Base-by-base conservation (phyloP, 2,113 vertebrate genomes). In the Spea bombifrons region DNA sequence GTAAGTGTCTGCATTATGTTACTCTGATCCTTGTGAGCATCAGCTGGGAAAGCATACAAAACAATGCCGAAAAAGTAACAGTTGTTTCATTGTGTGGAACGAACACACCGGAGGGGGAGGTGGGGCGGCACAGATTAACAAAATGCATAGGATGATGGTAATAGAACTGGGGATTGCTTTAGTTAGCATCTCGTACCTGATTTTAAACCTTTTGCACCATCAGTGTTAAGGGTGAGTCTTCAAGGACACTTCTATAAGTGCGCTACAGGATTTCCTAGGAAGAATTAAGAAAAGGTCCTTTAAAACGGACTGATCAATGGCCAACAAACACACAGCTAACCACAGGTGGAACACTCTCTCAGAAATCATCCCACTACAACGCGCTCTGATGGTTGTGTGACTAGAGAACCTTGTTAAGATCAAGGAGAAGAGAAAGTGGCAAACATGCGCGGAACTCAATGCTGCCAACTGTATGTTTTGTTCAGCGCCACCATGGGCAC, bases 1-100 rank as follows among this genome's bases (percentile, higher is more conserved):
- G 97, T 99, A 98, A 99, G 95, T 99, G 97, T 99, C 98, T 99
- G 94, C 97, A 99, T 99, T 96, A 99, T 96, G 97, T 98, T 96
- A 96, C 94, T 96, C 96, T 95, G 94, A 95, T 96, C 92, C 95
- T 95, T 96, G 96, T 94, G 94, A 97, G 97, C 97, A 99, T 99
- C 95, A 98, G 97, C 97, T 99, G 95, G 93, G 90, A 43, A 68
- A 48, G 44, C 15, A 72, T 88, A 85, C 75, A 87, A 80, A 91
- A 90, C 12, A 82, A 75, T 85, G 81, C 83, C 83, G 77, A 81
- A 82, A 84, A 81, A 86, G 44, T 88, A 87, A 88, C 75, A n/a
- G 12, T 66, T 16, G 47, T 5, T 52, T 44, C 7, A 53, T 64
- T 49, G 84, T 82, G 77, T 75, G 81, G 64, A 70, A 65, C 16